Conservation (phyloP, 2,888 invertebrate species). For the Steinernema hermaphroditum region DNA sequence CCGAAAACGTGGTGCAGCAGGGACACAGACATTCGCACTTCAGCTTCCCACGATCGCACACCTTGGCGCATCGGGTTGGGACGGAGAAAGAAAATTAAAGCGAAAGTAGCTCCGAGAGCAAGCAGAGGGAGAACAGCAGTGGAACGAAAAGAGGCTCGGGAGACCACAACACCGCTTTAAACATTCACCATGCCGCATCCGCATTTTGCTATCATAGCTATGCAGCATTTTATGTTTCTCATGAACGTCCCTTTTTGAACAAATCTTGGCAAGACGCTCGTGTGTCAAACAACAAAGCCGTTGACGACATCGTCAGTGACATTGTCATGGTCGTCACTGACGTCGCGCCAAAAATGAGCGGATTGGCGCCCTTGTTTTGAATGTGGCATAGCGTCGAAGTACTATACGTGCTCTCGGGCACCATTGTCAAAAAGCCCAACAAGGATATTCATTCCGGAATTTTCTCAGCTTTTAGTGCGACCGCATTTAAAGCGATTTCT, state of each 20-base stretch:
- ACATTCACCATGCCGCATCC: no score
- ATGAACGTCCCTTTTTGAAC: neutral
- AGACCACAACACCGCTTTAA: no score
- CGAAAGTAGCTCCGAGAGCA: neutral
- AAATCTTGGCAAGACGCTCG: no score
- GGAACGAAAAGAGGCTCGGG: no score
- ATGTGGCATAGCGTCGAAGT: neutral
- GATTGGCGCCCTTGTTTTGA: slow-evolving; percentile 7
- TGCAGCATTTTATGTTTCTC: neutral
- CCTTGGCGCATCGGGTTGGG: neutral
- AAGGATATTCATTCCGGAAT: neutral
- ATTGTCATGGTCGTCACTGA: neutral
- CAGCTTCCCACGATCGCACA: neutral
- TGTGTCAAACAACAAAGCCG: no score
- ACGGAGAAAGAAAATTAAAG: neutral
- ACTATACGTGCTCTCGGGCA: neutral
- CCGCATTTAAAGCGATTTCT: no score
- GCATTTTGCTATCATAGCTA: no score
- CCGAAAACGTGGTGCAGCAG: neutral
- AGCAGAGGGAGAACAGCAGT: neutral
- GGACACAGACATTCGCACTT: slow-evolving; percentile 1
- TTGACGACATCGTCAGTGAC: neutral
- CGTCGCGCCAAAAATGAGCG: neutral
- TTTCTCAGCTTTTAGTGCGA: no score
- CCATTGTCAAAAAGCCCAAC: neutral